Evolutionary conservation across 2,113 vertebrate species (phyloP).

Genomic region (Megaceryle torquata): DNA sequence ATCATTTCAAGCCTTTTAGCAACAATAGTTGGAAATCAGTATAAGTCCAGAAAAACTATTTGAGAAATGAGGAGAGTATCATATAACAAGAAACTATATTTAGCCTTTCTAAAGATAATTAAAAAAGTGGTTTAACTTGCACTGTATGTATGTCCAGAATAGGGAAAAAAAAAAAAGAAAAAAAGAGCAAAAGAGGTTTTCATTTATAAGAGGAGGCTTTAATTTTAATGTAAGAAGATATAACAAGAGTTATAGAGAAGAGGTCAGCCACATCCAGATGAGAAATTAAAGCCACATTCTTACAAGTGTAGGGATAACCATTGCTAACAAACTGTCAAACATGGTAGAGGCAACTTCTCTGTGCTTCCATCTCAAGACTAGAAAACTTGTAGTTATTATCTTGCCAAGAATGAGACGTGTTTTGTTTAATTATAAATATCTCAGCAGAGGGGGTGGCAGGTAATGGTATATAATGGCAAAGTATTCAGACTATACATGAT

Average conservation of each 20-base stretch:
- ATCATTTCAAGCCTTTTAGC: neutral
- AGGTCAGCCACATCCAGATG: neutral
- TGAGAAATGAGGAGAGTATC: neutral
- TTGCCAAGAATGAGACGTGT: neutral
- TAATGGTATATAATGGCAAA: neutral
- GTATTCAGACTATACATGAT: neutral
- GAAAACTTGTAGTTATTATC: neutral
- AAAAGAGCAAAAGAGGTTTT: too few relatives aligned
- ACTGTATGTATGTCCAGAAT: neutral
- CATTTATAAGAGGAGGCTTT: neutral
- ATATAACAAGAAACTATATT: neutral
- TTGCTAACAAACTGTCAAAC: neutral
- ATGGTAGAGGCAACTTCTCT: neutral
- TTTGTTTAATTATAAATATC: neutral
- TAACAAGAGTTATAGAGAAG: neutral
- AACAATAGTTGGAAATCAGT: neutral
- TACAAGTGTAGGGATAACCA: neutral
- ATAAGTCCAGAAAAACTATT: neutral
- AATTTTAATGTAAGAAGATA: neutral
- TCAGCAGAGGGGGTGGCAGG: neutral
- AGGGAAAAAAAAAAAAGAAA: neutral
- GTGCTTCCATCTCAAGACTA: neutral
- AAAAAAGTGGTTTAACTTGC: neutral
- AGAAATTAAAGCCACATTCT: neutral
- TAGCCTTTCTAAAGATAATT: neutral